Conservation (phyloP, 2,113 vertebrate species). For the Mobula hypostoma region DNA sequence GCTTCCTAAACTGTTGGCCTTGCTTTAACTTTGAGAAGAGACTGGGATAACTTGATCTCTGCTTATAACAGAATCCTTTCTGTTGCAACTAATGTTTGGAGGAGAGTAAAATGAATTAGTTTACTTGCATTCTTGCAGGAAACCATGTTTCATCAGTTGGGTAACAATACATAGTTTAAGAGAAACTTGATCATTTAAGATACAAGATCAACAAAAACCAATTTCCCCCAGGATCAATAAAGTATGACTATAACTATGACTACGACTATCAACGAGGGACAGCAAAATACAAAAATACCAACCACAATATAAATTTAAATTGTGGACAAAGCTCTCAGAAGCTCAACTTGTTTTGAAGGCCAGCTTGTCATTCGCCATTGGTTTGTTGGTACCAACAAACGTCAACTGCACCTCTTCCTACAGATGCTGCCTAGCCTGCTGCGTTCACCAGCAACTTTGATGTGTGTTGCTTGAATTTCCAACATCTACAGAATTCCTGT, state of each 20-base stretch:
- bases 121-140: background rate
- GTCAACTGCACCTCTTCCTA: too few relatives aligned
- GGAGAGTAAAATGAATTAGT: background rate
- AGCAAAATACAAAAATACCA: background rate
- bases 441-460: too few relatives aligned
- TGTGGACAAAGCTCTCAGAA: background rate
- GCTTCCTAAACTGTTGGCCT: background rate
- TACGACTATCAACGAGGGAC: background rate
- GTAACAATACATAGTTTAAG: background rate
- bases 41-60: background rate
- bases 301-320: background rate
- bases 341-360: background rate
- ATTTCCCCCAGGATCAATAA: too few relatives aligned
- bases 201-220: background rate
- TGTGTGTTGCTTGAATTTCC: too few relatives aligned
- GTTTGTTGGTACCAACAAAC: too few relatives aligned
- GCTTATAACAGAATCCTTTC: background rate
- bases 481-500: too few relatives aligned
- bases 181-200: background rate
- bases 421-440: too few relatives aligned
- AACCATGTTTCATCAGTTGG: background rate
- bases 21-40: background rate
- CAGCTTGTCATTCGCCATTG: background rate
- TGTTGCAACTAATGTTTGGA: background rate
- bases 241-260: too few relatives aligned